phyloP scores from a whole-genome alignment of 2,888 invertebrate species.

The Agrochola lychnidis region DNA sequence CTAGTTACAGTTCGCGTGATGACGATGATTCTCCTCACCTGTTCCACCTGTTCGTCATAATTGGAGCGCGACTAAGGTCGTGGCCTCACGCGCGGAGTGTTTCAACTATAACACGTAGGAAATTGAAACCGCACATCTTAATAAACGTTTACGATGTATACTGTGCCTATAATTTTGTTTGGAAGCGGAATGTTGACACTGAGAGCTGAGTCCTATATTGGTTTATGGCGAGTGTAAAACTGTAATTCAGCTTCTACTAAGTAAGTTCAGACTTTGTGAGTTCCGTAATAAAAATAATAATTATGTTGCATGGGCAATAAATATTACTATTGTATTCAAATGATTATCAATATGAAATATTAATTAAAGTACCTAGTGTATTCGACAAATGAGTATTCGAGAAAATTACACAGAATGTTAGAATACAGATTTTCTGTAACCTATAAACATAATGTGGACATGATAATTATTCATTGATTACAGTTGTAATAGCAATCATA shows the following conservation, averaged over 20 bases:
- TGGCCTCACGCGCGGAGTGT: constrained; percentile 50
- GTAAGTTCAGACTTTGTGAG: not conserved
- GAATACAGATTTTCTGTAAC: too few relatives aligned
- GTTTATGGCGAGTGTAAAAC: constrained; percentile 17
- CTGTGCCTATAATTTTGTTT: constrained; percentile 25
- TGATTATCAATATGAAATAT: not conserved
- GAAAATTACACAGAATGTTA: too few relatives aligned
- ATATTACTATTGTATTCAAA: not conserved
- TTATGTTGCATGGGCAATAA: not conserved
- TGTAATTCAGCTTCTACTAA: not conserved
- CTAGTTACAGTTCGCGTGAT: constrained; percentile 43
- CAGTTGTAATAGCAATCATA: too few relatives aligned
- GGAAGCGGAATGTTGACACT: constrained; percentile 20
- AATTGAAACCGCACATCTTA: constrained; percentile 57
- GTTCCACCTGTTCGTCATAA: constrained; percentile 57
- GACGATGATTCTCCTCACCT: constrained; percentile 56
- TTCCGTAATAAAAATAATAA: not conserved
- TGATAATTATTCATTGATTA: too few relatives aligned
- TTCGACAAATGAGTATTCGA: too few relatives aligned
- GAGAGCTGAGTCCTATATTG: constrained; percentile 1
- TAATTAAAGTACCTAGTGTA: too few relatives aligned
- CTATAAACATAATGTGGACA: too few relatives aligned
- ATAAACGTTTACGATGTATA: constrained; percentile 39
- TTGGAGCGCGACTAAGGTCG: constrained; percentile 66
- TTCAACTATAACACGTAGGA: constrained; percentile 42